Evolutionary conservation across 2,113 vertebrate species (phyloP), one percentile per base, ranked within the genome.

Genomic region (Haliaeetus leucogaster): DNA sequence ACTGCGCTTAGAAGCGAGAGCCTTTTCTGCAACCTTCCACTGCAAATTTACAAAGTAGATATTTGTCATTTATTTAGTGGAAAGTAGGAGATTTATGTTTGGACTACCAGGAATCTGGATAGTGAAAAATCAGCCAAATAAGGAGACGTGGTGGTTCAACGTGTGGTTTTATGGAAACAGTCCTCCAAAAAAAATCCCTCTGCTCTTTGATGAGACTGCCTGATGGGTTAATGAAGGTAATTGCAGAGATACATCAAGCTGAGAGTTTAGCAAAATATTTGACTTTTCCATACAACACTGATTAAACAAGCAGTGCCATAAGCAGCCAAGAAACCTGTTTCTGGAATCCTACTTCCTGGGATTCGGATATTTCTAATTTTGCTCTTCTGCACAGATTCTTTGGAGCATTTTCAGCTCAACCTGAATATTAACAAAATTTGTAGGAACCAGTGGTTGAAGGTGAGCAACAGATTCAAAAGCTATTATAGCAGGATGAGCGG

Each of bases 401-500:
- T 38, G 14, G 10, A 6, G 9, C 21, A 29, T 55, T 91, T 66
- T 65, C 25, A 50, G 5, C 8, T 71, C 25, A 25, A 59, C 10
- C 1, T 6, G 8, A 47, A 18, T 25, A 14, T 22, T 19, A 62
- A 52, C 5, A 45, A 42, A 72, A 62, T 5, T 16, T 20, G 3
- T 32, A n/a, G 79, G 32, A 76, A 63, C 6, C 1, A 18, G 32
- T 14, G 21, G 4, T 16, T 50, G 38, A 88, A n/a, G 13, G 26
- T 32, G 22, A 91, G 15, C 4, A 56, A 73, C 5, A 61, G 13
- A 29, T 26, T 68, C 25, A 25, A 82, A 72, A 59, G 5, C 21
- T 27, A 1, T 16, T 50, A 7, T 1, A 68, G 23, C 13, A n/a
- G 7, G 30, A 56, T 1, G 14, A 26, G 11, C 9, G 12, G 7